Evolutionary conservation across 2,113 vertebrate species (phyloP).

Genomic region (Phyllostomus hastatus): DNA sequence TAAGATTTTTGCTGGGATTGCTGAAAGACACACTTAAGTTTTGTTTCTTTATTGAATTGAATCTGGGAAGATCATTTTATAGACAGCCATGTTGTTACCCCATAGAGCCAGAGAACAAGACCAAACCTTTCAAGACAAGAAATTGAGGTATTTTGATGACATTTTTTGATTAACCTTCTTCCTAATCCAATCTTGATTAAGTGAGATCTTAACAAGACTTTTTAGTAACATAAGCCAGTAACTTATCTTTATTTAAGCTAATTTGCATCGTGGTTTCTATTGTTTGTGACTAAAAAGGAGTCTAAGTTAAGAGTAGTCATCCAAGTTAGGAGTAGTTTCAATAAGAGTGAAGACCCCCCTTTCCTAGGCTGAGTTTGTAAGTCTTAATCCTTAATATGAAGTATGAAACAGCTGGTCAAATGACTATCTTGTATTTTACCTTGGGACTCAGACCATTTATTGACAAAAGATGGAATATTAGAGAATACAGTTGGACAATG

Average conservation of each 20-base stretch:
- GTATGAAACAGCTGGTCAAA: not conserved
- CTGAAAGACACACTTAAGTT: not conserved
- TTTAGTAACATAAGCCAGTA: not conserved
- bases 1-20: not conserved
- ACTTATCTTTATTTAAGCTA: not conserved
- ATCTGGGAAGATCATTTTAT: not conserved
- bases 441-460: not conserved
- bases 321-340: not conserved
- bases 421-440: not conserved
- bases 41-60: not conserved
- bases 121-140: not conserved
- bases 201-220: not conserved
- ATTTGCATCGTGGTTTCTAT: not conserved
- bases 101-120: not conserved
- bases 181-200: not conserved
- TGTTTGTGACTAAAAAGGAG: not conserved
- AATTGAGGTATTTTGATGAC: not conserved
- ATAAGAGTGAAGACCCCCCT: not conserved
- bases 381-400: not conserved
- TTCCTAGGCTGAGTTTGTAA: not conserved
- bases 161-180: slow-evolving; percentile 9
- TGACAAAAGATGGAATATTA: not conserved
- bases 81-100: not conserved
- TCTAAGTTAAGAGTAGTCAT: not conserved
- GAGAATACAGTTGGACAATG: not conserved